A percentile compares a stretch with the other conserved stretches of the same genome.
phyloP scores from a whole-genome alignment of 2,113 vertebrate species.

The Todiramphus chloris region DNA sequence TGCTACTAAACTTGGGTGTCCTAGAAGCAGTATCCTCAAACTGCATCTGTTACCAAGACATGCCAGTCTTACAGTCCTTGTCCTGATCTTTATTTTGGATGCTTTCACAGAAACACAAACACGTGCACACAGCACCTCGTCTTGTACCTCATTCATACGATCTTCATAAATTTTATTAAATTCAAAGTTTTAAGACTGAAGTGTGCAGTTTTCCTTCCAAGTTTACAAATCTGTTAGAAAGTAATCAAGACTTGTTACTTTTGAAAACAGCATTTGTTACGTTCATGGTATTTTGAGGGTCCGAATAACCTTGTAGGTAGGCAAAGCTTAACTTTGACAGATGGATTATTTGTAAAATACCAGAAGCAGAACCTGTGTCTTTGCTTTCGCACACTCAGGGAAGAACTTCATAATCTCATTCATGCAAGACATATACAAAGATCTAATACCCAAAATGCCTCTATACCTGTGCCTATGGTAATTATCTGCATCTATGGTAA shows the following conservation, averaged over 20 bases:
- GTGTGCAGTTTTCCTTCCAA: background rate
- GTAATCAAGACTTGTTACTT: background rate
- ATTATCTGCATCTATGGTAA: background rate
- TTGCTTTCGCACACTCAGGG: background rate
- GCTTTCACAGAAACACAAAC: background rate
- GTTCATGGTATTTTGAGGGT: background rate
- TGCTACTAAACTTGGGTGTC: background rate
- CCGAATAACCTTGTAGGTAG: background rate
- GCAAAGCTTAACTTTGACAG: background rate
- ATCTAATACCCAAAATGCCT: background rate
- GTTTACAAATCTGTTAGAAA: background rate
- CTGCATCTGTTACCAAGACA: background rate
- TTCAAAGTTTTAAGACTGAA: background rate
- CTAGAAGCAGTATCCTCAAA: background rate
- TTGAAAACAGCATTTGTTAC: background rate
- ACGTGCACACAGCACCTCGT: rapidly evolving
- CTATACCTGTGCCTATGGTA: background rate
- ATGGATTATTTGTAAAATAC: background rate
- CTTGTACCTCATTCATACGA: background rate
- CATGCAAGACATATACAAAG: background rate
- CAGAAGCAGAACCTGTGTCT: background rate
- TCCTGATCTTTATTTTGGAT: background rate
- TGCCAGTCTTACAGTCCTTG: background rate
- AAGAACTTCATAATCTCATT: background rate
- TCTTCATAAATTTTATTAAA: background rate